phyloP scores from a whole-genome alignment of 2,888 invertebrate species.

The Microctonus aethiopoides region DNA sequence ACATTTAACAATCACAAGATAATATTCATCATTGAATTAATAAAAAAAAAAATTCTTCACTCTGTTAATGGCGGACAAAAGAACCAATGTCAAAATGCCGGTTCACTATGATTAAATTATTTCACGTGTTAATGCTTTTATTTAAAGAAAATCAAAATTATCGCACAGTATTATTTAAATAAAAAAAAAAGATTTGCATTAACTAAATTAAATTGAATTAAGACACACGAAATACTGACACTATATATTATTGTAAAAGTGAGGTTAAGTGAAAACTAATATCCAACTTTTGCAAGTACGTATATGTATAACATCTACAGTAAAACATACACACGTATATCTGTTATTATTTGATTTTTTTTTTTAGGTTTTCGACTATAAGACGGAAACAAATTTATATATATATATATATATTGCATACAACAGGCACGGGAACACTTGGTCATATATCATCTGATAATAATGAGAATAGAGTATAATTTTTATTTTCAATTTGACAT shows the following conservation, averaged over 20 bases:
- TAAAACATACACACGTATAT: background rate
- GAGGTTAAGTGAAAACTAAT: background rate
- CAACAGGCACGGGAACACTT: slow-evolving; percentile 5
- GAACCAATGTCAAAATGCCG: background rate
- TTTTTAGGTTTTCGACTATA: background rate
- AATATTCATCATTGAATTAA: background rate
- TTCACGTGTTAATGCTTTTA: too few relatives aligned
- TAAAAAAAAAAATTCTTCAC: background rate
- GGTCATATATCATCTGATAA: background rate
- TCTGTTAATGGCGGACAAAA: background rate
- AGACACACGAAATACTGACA: background rate
- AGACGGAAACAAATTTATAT: background rate
- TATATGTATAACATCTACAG: background rate
- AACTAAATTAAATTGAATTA: too few relatives aligned
- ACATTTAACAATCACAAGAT: background rate
- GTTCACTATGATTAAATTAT: background rate
- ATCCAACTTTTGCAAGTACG: background rate
- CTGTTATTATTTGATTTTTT: background rate
- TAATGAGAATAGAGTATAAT: background rate
- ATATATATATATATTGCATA: background rate
- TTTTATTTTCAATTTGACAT: background rate
- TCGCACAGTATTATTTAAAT: too few relatives aligned
- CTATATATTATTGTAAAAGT: background rate
- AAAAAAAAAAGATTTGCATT: too few relatives aligned
- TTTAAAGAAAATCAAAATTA: too few relatives aligned